Evolutionary conservation across 2,888 invertebrate genomes (phyloP), one percentile per base, ranked within the genome.

Genomic region (Eucriotettix oculatus): DNA sequence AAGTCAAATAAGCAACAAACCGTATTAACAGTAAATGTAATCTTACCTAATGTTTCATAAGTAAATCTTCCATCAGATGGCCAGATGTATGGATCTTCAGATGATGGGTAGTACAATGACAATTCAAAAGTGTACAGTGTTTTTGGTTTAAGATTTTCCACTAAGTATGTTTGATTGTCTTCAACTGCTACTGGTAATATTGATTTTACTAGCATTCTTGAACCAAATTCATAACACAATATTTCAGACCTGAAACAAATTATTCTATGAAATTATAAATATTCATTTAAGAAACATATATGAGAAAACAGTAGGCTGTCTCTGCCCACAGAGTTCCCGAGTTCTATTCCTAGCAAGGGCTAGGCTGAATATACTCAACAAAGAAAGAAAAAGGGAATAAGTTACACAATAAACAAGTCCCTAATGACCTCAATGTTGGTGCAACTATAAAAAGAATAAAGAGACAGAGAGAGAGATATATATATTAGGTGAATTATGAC

Each of bases 61-160:
- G 79, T 79, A 69, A 88, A 90, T 56, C 80, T 75, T 14, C 81
- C 79, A 66, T 86, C 85, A 9, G 76, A 71, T 0, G 89, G 88
- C 89, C 90, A 92, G 61, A 81, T 71, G 68, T 84, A 89, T 0
- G 78, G 74, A 12, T 79, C 75, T 0, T 64, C 78, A 73, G 56
- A 75, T 73, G n/a, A 79, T 10, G 67, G 77, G 70, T 90, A 94
- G 61, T 78, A 67, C 66, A 83, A 68, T 59, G 75, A 74, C 14
- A 93, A 72, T 53, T 85, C 79, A 72, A 93, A 89, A 64, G 82
- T 82, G 70, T 94, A 94, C 61, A 81, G 78, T 0, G 87, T 86
- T 68, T 86, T 85, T 0, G 94, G 89, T 60, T 79, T 77, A 56
- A 94, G 73, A 16, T 79, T 68, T 64, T 72, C 54, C 64, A 74